Evolutionary conservation across 2,888 invertebrate species (phyloP).

Genomic region (Troglohyphantes excavatus): DNA sequence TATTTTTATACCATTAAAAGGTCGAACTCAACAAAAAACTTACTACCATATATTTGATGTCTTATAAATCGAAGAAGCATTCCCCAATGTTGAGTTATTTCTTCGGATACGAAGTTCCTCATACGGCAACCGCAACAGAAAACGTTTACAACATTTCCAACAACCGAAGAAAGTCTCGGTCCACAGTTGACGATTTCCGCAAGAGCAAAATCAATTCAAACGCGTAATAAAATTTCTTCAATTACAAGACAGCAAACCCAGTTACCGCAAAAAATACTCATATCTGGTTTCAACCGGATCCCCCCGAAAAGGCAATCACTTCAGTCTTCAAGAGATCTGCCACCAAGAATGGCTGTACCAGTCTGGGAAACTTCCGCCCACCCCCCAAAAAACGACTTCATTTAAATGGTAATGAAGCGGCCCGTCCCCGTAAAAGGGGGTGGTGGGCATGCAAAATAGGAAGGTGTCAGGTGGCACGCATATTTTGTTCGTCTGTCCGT

Average conservation of each 20-base stretch:
- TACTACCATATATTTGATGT: too few relatives aligned
- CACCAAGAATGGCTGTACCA: too few relatives aligned
- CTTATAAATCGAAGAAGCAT: too few relatives aligned
- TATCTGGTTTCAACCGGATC: neutral
- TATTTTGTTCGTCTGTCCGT: slow-evolving; percentile 48
- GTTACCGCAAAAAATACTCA: neutral
- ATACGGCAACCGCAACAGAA: too few relatives aligned
- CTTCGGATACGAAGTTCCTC: too few relatives aligned
- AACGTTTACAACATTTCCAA: too few relatives aligned
- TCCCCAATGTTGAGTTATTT: too few relatives aligned
- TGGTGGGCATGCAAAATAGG: slow-evolving; percentile 65
- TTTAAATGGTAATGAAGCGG: slow-evolving; percentile 72
- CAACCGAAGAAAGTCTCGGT: too few relatives aligned
- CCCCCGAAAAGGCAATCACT: slow-evolving; percentile 33
- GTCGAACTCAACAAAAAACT: too few relatives aligned
- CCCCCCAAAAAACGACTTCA: slow-evolving; percentile 63
- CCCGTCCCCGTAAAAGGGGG: slow-evolving; percentile 11
- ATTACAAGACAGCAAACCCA: neutral
- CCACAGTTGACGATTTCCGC: too few relatives aligned
- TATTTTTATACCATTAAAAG: too few relatives aligned
- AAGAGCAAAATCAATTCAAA: neutral
- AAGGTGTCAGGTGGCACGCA: slow-evolving; percentile 68
- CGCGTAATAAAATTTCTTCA: neutral
- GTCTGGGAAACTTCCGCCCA: too few relatives aligned
- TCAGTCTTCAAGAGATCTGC: neutral